Conservation (phyloP, 2,797 vertebrate species). For the Lepus townsendii region DNA sequence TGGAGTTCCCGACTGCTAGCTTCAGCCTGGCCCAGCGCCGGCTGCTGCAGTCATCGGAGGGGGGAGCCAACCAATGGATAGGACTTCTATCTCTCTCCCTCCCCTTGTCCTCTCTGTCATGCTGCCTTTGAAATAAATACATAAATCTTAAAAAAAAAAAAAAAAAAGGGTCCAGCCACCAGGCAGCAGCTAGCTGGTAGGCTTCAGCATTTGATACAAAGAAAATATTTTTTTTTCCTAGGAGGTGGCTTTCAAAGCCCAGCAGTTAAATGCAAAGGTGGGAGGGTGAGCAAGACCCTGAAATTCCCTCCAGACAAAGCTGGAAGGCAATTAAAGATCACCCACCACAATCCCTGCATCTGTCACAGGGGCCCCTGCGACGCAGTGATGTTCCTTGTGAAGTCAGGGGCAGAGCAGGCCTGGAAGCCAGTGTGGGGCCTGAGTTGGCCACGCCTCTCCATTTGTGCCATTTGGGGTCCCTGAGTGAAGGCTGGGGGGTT, state of each 20-base stretch:
- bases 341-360: neutral
- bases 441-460: neutral
- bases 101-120: too few relatives aligned
- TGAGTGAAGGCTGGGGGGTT: neutral
- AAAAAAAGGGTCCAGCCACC: neutral
- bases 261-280: conserved; percentile 6
- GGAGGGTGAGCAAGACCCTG: neutral
- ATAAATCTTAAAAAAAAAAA: too few relatives aligned
- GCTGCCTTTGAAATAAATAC: too few relatives aligned
- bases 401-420: neutral
- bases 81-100: too few relatives aligned
- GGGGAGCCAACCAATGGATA: too few relatives aligned
- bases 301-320: neutral
- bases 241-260: neutral
- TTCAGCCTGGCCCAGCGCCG: too few relatives aligned
- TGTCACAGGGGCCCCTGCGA: neutral
- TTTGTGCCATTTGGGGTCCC: neutral
- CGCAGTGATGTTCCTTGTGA: neutral
- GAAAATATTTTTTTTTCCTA: neutral
- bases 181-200: neutral
- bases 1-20: too few relatives aligned
- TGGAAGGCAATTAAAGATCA: neutral
- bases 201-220: neutral
- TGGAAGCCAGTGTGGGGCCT: neutral
- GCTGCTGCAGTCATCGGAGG: too few relatives aligned